Conservation (phyloP, 2,888 invertebrate species). For the Acleris laterana region DNA sequence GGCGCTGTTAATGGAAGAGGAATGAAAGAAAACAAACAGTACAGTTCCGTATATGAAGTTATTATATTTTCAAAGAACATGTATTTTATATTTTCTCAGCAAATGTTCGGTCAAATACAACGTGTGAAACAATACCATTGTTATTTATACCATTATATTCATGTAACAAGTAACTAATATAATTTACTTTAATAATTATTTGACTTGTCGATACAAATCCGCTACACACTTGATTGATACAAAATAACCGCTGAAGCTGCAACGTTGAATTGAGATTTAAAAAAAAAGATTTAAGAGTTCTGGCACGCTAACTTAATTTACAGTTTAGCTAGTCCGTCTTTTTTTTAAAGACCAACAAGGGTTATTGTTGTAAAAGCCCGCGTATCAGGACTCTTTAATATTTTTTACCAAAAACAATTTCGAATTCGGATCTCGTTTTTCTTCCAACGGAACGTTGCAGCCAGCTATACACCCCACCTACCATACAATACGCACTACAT, state of each 20-base stretch:
- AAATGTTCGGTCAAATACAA: slow-evolving; percentile 78
- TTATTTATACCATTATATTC: slow-evolving; percentile 69
- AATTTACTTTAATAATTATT: slow-evolving; percentile 73
- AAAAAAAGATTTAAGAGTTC: slow-evolving; percentile 35
- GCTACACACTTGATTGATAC: slow-evolving; percentile 75
- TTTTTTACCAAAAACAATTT: slow-evolving; percentile 27
- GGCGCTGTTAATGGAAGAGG: not conserved
- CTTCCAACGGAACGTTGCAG: slow-evolving; percentile 61
- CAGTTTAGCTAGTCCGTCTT: not conserved
- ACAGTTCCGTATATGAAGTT: slow-evolving; percentile 76
- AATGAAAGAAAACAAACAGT: slow-evolving; percentile 45
- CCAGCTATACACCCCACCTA: slow-evolving; percentile 68
- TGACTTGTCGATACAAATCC: slow-evolving; percentile 62
- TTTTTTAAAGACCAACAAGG: not conserved
- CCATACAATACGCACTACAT: slow-evolving; percentile 71
- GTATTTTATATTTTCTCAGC: slow-evolving; percentile 76
- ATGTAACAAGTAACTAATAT: slow-evolving; percentile 82
- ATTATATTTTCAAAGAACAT: slow-evolving; percentile 84
- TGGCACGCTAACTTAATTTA: slow-evolving; percentile 1
- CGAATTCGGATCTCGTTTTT: slow-evolving; percentile 21
- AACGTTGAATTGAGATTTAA: slow-evolving; percentile 51
- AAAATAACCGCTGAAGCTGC: slow-evolving; percentile 68
- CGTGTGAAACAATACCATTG: slow-evolving; percentile 79
- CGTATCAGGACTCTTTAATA: not conserved
- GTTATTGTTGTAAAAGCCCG: not conserved